phyloP scores from a whole-genome alignment of 1,140 invertebrate species.

The Calliopsis andreniformis region DNA sequence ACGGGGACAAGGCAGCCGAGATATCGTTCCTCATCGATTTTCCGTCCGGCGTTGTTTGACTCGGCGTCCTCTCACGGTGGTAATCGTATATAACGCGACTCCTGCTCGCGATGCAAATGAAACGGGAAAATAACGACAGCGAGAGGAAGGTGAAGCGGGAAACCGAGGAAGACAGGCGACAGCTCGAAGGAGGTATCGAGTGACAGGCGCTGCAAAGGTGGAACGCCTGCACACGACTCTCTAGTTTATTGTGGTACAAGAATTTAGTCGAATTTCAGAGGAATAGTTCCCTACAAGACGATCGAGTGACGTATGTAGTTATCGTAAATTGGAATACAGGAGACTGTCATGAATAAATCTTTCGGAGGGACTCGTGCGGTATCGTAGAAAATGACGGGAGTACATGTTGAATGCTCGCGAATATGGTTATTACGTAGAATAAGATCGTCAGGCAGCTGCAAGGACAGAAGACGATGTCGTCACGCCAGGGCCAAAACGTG shows the following conservation, averaged over 20 bases:
- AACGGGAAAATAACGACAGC: conserved; percentile 42
- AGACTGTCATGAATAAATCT: too few species aligned
- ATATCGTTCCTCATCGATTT: conserved; percentile 59
- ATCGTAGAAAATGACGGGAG: too few species aligned
- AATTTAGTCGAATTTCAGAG: not conserved
- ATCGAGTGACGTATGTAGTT: too few species aligned
- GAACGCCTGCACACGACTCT: not conserved
- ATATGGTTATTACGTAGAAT: too few species aligned
- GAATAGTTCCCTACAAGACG: not conserved
- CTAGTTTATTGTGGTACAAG: not conserved
- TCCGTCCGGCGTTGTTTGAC: conserved; percentile 47
- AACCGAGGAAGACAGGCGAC: not conserved
- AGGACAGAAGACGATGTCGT: not conserved
- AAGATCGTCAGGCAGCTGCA: too few species aligned
- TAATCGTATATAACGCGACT: conserved; percentile 58
- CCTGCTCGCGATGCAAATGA: conserved; percentile 40
- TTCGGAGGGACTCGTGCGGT: too few species aligned
- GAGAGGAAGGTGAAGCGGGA: conserved; percentile 24
- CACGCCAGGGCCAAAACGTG: conserved; percentile 4
- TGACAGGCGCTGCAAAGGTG: conserved; percentile 22
- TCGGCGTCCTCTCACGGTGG: conserved; percentile 44
- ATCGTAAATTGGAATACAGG: too few species aligned
- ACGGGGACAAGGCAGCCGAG: conserved; percentile 33
- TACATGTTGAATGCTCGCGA: too few species aligned
- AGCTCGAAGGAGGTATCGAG: conserved; percentile 24